Percentiles rank a stretch among this genome's conserved stretches.
phyloP scores from a whole-genome alignment of 2,113 vertebrate species.

The Ranitomeya imitator region DNA sequence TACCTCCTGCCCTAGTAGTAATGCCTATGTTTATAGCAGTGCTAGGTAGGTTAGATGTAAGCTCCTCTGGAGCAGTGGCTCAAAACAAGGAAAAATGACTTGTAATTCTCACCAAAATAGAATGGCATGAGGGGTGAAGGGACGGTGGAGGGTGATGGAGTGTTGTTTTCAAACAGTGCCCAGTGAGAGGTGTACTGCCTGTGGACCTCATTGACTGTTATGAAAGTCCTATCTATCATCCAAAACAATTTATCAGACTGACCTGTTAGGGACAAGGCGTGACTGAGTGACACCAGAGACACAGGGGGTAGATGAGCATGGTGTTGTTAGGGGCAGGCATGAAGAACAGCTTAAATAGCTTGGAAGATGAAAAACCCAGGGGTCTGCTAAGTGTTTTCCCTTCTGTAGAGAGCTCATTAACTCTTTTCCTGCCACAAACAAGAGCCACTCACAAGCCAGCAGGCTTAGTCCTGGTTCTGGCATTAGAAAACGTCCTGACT shows the following conservation, averaged over 20 bases:
- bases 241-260: slow-evolving; percentile 33
- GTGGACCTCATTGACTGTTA: neutral
- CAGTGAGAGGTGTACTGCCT: neutral
- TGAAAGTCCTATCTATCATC: slow-evolving; percentile 49
- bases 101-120: neutral
- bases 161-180: neutral
- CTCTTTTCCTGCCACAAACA: neutral
- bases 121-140: neutral
- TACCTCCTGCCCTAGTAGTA: too few species aligned
- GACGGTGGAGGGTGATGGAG: neutral
- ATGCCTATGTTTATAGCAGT: too few species aligned
- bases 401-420: slow-evolving; percentile 8
- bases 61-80: neutral
- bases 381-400: slow-evolving; percentile 36
- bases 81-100: neutral
- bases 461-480: neutral
- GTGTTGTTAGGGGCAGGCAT: slow-evolving; percentile 6
- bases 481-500: neutral
- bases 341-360: slow-evolving; percentile 19
- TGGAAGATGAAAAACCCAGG: slow-evolving; percentile 17
- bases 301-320: slow-evolving; percentile 41
- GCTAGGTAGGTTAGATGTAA: neutral
- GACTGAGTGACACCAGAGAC: slow-evolving; percentile 42
- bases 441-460: neutral
- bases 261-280: slow-evolving; percentile 24